These are phyloP conservation scores for Ictalurus furcatus DNA, from an alignment of 2,113 vertebrate species.

Conservation along the genomic window DNA sequence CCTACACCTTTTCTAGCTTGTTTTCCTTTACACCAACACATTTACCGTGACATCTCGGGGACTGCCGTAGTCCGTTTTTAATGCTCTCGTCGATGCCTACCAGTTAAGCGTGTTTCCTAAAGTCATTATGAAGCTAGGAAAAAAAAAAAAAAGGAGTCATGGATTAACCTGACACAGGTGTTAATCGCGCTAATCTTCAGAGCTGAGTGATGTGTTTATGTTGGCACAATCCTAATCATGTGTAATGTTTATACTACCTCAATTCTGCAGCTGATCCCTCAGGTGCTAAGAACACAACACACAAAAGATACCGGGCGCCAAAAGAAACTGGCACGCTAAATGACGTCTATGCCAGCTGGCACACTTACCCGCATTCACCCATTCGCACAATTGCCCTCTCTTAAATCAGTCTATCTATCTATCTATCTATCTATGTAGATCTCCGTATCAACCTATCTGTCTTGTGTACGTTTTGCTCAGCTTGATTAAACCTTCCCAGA, in stretches of 20 bases:
- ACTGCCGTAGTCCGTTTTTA: not conserved
- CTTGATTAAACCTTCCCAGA: not conserved
- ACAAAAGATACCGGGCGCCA: not conserved
- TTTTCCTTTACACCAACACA: not conserved
- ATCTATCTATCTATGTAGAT: not conserved
- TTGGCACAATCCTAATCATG: not conserved
- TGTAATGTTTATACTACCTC: not conserved
- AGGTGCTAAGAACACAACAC: not conserved
- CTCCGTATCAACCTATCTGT: not conserved
- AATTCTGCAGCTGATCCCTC: not conserved
- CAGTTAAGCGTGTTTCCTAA: not conserved
- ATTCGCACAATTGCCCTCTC: not conserved
- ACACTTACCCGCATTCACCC: slow-evolving; percentile 39
- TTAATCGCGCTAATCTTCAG: not conserved
- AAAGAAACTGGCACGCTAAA: slow-evolving; percentile 43
- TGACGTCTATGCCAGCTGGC: slow-evolving; percentile 14
- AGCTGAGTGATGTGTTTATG: not conserved
- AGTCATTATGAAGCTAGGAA: not conserved
- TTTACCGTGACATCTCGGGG: not conserved
- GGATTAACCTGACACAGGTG: not conserved
- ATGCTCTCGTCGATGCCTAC: not conserved
- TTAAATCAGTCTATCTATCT: not conserved
- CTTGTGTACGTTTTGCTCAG: not conserved
- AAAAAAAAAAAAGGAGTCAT: not conserved
- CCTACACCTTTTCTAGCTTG: no score